Conservation (phyloP, 2,113 vertebrate species). For the Mormyrus iriodes region DNA sequence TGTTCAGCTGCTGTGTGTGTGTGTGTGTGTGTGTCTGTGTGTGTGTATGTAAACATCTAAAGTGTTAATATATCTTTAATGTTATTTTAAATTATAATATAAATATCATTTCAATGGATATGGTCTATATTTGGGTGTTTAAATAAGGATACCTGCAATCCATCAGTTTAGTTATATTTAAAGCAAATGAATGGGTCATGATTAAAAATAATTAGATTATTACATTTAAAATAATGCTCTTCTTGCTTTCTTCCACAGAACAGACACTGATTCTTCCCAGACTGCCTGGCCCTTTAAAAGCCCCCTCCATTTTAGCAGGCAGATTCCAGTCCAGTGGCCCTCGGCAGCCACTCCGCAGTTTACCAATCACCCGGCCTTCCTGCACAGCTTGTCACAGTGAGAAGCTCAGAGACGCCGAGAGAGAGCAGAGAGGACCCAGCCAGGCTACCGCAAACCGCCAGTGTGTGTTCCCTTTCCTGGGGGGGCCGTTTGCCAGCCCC, state of each 20-base stretch:
- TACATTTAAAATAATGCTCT: neutral
- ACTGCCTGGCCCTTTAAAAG: neutral
- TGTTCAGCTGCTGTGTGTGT: neutral
- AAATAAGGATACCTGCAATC: neutral
- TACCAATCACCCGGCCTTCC: conserved; percentile 41
- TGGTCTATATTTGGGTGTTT: neutral
- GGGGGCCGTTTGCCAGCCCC: neutral
- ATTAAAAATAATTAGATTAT: neutral
- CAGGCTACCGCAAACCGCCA: neutral
- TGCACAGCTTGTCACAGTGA: conserved; percentile 59
- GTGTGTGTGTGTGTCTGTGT: neutral
- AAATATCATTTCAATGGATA: too few species aligned
- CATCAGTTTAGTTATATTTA: too few species aligned
- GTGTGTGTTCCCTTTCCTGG: neutral
- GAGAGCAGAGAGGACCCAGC: neutral
- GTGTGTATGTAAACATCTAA: neutral
- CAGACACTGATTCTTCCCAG: neutral
- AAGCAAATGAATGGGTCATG: neutral
- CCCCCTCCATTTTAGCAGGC: neutral
- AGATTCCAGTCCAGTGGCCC: conserved; percentile 38
- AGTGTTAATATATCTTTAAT: too few species aligned
- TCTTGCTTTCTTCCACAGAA: neutral
- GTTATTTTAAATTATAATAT: too few species aligned
- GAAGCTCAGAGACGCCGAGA: conserved; percentile 56
- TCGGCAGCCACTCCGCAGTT: conserved; percentile 52